phyloP scores from a whole-genome alignment of 2,113 vertebrate species.

The Amphiprion percula region DNA sequence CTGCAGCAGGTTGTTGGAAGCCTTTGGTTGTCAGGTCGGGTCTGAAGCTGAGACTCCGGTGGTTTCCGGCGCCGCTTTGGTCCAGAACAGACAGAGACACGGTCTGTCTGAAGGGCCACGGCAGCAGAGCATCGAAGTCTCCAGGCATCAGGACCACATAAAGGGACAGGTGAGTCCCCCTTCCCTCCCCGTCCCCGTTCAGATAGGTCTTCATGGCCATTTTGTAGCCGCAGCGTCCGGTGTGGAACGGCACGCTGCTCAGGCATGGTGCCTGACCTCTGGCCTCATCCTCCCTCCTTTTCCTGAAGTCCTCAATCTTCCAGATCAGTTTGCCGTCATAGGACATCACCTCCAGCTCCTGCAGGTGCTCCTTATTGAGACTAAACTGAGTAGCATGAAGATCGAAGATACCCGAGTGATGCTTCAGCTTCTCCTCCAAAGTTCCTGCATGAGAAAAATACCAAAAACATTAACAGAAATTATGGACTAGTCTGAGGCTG shows the following conservation, averaged over 20 bases:
- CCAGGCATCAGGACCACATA: slow-evolving; percentile 94
- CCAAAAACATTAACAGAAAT: neutral
- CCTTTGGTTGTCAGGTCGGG: slow-evolving; percentile 44
- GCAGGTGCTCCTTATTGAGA: slow-evolving; percentile 41
- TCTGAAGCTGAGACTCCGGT: slow-evolving; percentile 59
- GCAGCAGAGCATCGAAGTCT: slow-evolving; percentile 91
- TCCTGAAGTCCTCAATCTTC: slow-evolving; percentile 90
- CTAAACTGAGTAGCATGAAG: slow-evolving; percentile 52
- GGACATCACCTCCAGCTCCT: slow-evolving; percentile 88
- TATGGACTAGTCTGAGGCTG: too few species aligned
- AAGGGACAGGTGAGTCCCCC: slow-evolving; percentile 90
- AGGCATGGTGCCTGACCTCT: slow-evolving; percentile 85
- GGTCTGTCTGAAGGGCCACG: slow-evolving; percentile 93
- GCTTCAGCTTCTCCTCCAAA: slow-evolving; percentile 52
- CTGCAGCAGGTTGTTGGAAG: slow-evolving; percentile 29
- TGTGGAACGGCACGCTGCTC: slow-evolving; percentile 91
- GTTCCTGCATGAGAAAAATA: slow-evolving; percentile 21
- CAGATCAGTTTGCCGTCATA: slow-evolving; percentile 93
- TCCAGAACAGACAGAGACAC: slow-evolving; percentile 76
- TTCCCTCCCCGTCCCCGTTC: slow-evolving; percentile 90
- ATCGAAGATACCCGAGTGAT: slow-evolving; percentile 48
- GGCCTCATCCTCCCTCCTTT: slow-evolving; percentile 84
- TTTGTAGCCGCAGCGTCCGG: slow-evolving; percentile 91
- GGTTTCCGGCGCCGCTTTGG: slow-evolving; percentile 48
- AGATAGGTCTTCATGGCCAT: slow-evolving; percentile 89